Conservation (phyloP, 2,888 invertebrate species). For the Sinotaia quadrata region DNA sequence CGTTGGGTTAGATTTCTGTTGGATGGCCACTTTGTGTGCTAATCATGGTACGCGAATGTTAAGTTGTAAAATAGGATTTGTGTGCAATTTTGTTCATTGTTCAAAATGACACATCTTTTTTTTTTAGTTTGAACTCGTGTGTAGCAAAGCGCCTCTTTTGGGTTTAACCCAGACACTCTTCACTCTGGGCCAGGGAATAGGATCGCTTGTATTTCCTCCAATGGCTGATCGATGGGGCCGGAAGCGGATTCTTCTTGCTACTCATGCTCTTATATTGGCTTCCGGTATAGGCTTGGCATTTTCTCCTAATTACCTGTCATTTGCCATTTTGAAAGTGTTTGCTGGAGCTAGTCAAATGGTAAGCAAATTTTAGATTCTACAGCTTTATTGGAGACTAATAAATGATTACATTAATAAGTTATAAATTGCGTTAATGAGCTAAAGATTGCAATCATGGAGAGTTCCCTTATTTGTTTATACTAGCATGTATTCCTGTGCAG, state of each 20-base stretch:
- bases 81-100: no score
- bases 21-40: no score
- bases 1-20: no score
- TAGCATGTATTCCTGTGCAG: no score
- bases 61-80: no score
- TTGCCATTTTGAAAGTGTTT: background rate
- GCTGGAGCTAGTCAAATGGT: slow-evolving; percentile 9
- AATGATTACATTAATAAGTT: no score
- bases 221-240: slow-evolving; percentile 6
- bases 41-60: no score
- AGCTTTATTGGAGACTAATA: no score
- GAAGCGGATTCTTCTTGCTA: background rate
- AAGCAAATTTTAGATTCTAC: background rate
- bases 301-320: background rate
- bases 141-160: background rate
- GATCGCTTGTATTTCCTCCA: background rate
- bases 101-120: no score
- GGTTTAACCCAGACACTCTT: background rate
- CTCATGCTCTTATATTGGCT: slow-evolving; percentile 5
- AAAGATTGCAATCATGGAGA: no score
- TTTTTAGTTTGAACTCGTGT: slow-evolving; percentile 14
- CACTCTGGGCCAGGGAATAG: background rate
- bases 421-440: no score
- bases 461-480: no score
- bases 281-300: slow-evolving; percentile 1